Conservation (phyloP, 2,113 vertebrate species). For the Podarcis muralis region DNA sequence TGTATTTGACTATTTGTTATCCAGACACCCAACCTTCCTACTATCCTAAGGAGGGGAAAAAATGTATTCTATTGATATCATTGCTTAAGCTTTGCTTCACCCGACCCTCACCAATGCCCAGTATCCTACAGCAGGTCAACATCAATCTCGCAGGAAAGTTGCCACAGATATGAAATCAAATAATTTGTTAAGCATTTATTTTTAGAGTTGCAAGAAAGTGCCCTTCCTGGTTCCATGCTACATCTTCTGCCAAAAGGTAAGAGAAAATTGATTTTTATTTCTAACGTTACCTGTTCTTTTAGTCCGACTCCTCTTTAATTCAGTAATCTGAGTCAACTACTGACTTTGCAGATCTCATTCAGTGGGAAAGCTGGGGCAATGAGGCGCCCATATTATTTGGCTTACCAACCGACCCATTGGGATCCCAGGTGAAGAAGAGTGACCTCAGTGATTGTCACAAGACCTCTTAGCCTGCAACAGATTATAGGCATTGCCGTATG, state of each 20-base stretch:
- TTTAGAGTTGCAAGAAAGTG: neutral
- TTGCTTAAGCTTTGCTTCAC: neutral
- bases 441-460: no score
- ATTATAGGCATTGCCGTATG: neutral
- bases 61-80: neutral
- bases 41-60: neutral
- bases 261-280: neutral
- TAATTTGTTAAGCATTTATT: neutral
- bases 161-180: neutral
- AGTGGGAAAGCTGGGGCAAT: no score
- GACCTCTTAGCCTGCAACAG: neutral
- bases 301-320: neutral
- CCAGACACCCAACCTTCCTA: neutral
- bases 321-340: no score
- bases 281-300: neutral
- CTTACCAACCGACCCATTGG: no score
- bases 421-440: no score
- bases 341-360: no score
- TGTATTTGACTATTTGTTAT: neutral
- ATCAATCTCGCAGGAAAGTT: neutral
- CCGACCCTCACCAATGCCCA: neutral
- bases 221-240: neutral
- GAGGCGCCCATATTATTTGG: no score
- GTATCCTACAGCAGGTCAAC: neutral
- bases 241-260: neutral